These are phyloP conservation scores for Taphrorychus bicolor DNA, from an alignment of 2,888 invertebrate species.

Conservation along the genomic window DNA sequence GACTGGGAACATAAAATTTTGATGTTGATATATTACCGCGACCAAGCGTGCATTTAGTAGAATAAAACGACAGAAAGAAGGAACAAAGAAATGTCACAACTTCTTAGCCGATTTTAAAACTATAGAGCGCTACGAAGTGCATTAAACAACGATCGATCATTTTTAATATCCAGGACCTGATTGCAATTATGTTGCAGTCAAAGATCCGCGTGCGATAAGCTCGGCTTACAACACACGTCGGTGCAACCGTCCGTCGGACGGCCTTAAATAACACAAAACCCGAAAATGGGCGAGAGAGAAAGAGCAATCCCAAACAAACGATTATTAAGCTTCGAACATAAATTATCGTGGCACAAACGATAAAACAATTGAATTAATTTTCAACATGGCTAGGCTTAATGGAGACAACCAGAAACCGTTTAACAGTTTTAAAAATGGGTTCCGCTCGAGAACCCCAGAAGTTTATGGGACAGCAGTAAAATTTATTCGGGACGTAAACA, in stretches of 20 bases:
- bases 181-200: background rate
- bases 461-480: constrained; percentile 56
- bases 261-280: background rate
- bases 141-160: background rate
- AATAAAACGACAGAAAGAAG: no score
- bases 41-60: no score
- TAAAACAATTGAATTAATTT: constrained; percentile 62
- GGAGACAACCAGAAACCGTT: constrained; percentile 53
- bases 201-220: background rate
- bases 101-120: background rate
- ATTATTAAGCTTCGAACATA: constrained; percentile 27
- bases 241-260: no score
- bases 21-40: no score
- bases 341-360: constrained; percentile 42
- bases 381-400: constrained; percentile 58
- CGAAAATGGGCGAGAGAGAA: constrained; percentile 19
- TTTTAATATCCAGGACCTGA: background rate
- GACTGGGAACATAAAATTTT: no score
- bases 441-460: constrained; percentile 48
- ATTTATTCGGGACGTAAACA: constrained; percentile 49
- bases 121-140: background rate
- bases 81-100: background rate
- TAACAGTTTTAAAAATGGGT: constrained; percentile 52
- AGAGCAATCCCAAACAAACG: constrained; percentile 17
- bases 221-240: background rate